Percentiles rank a stretch among this genome's conserved stretches.
phyloP scores from a whole-genome alignment of 2,888 invertebrate genomes.

The Drosophila anomalata region DNA sequence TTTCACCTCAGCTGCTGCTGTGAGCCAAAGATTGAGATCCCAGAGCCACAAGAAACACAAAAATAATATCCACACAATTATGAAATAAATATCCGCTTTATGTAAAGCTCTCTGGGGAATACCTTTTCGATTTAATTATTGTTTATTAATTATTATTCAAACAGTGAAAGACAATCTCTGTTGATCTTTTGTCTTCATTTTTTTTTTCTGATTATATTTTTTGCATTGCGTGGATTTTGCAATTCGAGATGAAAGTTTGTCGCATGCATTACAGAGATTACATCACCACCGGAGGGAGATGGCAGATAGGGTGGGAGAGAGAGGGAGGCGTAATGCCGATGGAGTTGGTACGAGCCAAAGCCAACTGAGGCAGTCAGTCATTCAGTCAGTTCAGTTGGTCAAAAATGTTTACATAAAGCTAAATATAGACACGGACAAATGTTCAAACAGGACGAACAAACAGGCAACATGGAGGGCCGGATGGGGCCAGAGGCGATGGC shows the following conservation, averaged over 20 bases:
- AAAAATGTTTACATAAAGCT: slow-evolving; percentile 69
- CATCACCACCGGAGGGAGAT: slow-evolving; percentile 59
- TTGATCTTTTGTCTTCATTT: slow-evolving; percentile 49
- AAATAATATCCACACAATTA: slow-evolving; percentile 16
- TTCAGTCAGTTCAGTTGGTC: slow-evolving; percentile 79
- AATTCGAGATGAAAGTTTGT: slow-evolving; percentile 75
- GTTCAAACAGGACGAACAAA: slow-evolving; percentile 64
- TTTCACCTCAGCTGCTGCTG: slow-evolving; percentile 46
- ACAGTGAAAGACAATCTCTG: slow-evolving; percentile 69
- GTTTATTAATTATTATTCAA: slow-evolving; percentile 61
- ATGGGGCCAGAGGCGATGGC: slow-evolving; percentile 12
- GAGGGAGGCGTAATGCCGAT: slow-evolving; percentile 1
- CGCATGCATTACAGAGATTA: slow-evolving; percentile 76
- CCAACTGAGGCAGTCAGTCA: slow-evolving; percentile 77
- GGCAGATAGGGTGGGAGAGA: background rate
- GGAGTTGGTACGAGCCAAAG: slow-evolving; percentile 30
- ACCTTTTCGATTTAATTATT: slow-evolving; percentile 27
- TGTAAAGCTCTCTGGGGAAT: slow-evolving; percentile 14
- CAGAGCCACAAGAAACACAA: slow-evolving; percentile 17
- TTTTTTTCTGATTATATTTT: slow-evolving; percentile 12
- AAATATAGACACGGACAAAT: slow-evolving; percentile 72
- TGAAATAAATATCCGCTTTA: slow-evolving; percentile 11
- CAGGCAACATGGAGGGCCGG: slow-evolving; percentile 10
- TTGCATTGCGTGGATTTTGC: slow-evolving; percentile 55
- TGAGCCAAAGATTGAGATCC: slow-evolving; percentile 47